These are phyloP conservation scores for Mamestra configurata DNA, from an alignment of 1,140 invertebrate genomes.

Conservation along the genomic window DNA sequence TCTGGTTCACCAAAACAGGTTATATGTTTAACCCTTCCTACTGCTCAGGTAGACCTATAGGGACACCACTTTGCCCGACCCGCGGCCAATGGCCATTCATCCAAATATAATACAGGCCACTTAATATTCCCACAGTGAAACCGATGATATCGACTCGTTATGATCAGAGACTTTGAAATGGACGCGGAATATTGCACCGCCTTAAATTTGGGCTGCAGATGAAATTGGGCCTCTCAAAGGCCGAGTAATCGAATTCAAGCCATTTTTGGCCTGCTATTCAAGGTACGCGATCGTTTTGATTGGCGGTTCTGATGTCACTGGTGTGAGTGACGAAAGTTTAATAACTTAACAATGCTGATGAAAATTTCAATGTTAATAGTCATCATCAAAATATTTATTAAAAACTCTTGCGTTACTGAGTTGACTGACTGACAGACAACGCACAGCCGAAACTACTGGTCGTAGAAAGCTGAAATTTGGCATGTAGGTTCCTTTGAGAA, in stretches of 20 bases:
- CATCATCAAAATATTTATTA: too few species aligned
- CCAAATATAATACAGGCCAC: constrained; percentile 29
- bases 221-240: constrained; percentile 39
- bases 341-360: not conserved
- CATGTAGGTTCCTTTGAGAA: too few species aligned
- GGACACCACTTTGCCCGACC: not conserved
- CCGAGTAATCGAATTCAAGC: constrained; percentile 28
- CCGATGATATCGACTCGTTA: constrained; percentile 29
- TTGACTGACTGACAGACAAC: too few species aligned
- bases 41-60: not conserved
- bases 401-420: too few species aligned
- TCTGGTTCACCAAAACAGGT: too few species aligned
- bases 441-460: too few species aligned
- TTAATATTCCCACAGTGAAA: constrained; percentile 28
- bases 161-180: constrained; percentile 20
- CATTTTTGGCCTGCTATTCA: constrained; percentile 7
- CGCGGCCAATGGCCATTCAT: not conserved
- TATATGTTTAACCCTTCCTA: too few species aligned
- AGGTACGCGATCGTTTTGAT: not conserved
- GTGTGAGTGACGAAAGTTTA: not conserved
- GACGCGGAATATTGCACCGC: constrained; percentile 29
- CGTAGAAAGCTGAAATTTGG: too few species aligned
- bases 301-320: not conserved
- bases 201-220: constrained; percentile 38
- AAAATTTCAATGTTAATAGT: too few species aligned